Evolutionary conservation across 64 coral and sea anemone genomes (phyloP).

Genomic region (Pocillopora verrucosa): DNA sequence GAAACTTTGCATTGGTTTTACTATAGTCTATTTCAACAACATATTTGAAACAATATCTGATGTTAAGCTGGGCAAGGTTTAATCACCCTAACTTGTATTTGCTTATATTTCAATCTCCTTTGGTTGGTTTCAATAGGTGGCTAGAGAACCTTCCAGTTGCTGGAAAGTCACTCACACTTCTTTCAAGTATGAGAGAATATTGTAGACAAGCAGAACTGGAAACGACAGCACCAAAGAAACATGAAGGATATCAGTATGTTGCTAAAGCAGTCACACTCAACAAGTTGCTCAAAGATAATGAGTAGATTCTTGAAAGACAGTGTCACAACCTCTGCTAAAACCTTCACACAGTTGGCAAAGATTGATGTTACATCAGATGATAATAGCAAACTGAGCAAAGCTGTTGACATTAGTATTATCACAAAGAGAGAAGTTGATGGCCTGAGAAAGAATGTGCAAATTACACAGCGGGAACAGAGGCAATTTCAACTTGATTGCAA

Average conservation of each 20-base stretch:
- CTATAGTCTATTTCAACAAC: background rate
- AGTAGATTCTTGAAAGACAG: slow-evolving; percentile 64
- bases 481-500: slow-evolving; percentile 42
- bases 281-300: slow-evolving; percentile 77
- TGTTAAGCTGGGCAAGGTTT: background rate
- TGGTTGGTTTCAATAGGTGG: slow-evolving; percentile 49
- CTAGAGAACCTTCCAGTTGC: slow-evolving; percentile 83
- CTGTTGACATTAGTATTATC: slow-evolving; percentile 70
- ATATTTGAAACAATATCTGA: background rate
- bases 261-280: slow-evolving; percentile 56
- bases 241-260: slow-evolving; percentile 67
- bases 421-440: slow-evolving; percentile 52
- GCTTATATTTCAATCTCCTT: background rate
- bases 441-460: slow-evolving; percentile 5
- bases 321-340: slow-evolving; percentile 28
- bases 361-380: slow-evolving; percentile 60
- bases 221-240: slow-evolving; percentile 77
- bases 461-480: slow-evolving; percentile 28
- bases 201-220: slow-evolving; percentile 67
- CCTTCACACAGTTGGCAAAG: slow-evolving; percentile 56
- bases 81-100: background rate
- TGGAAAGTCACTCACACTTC: slow-evolving; percentile 62
- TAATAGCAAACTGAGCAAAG: slow-evolving; percentile 55
- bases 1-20: background rate
- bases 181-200: slow-evolving; percentile 62